These are phyloP conservation scores for Ailurus styani DNA, from an alignment of 2,113 vertebrate genomes.

Conservation along the genomic window DNA sequence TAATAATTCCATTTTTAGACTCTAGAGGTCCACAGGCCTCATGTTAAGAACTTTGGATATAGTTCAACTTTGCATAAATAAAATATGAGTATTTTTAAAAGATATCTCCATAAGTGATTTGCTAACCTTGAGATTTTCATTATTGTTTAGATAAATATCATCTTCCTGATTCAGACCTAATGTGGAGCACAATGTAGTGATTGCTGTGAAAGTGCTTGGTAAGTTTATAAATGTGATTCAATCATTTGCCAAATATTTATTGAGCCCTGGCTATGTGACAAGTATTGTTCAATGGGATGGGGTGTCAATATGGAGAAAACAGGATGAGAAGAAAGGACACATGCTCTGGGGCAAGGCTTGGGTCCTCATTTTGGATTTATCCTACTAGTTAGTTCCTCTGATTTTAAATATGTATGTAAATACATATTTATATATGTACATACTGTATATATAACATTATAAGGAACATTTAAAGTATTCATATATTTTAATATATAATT, in stretches of 20 bases:
- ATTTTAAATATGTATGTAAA: no score
- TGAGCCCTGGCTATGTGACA: neutral
- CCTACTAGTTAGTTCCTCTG: neutral
- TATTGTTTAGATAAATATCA: neutral
- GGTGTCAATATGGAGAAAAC: neutral
- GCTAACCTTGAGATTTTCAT: neutral
- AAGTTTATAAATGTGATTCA: neutral
- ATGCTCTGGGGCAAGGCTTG: neutral
- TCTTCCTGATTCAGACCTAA: neutral
- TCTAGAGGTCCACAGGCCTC: neutral
- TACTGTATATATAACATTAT: neutral
- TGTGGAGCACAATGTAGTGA: neutral
- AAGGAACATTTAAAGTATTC: neutral
- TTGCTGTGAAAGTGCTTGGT: neutral
- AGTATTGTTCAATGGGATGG: neutral
- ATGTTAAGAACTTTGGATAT: neutral
- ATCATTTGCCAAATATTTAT: neutral
- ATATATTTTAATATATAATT: neutral
- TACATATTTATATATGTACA: neutral
- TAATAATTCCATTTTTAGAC: neutral
- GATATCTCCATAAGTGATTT: neutral
- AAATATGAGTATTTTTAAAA: neutral
- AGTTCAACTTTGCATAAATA: neutral
- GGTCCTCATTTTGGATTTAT: neutral
- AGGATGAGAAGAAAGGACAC: neutral